These are phyloP conservation scores for Indicator maculatus DNA, from an alignment of 2,113 vertebrate species.

Conservation along the genomic window DNA sequence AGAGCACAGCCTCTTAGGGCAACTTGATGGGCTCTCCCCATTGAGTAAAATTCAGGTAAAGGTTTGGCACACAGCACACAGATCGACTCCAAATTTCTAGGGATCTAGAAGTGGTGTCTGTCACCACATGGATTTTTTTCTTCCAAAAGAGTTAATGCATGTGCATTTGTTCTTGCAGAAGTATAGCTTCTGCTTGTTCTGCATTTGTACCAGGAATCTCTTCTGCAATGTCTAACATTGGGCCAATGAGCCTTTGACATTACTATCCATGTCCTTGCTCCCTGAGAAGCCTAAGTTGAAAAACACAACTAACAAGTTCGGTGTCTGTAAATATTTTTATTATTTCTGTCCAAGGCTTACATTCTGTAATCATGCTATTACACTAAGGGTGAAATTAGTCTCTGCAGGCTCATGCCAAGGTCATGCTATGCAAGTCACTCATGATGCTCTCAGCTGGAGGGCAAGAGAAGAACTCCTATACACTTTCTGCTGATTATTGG, in stretches of 20 bases:
- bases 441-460: background rate
- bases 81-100: background rate
- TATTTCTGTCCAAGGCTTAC: background rate
- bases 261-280: background rate
- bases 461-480: background rate
- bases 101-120: background rate
- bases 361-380: background rate
- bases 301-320: background rate
- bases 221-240: background rate
- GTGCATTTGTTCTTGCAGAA: background rate
- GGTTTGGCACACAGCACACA: background rate
- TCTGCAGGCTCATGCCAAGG: background rate
- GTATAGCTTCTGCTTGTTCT: background rate
- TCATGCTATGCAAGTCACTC: background rate
- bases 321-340: background rate
- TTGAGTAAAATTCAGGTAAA: background rate
- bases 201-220: background rate
- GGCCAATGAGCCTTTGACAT: background rate
- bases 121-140: background rate
- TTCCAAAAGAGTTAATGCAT: background rate
- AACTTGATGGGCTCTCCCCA: background rate
- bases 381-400: background rate
- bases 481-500: background rate
- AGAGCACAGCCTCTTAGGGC: background rate
- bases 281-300: background rate